Conservation (phyloP, 2,113 vertebrate species). For the Barbus barbus region DNA sequence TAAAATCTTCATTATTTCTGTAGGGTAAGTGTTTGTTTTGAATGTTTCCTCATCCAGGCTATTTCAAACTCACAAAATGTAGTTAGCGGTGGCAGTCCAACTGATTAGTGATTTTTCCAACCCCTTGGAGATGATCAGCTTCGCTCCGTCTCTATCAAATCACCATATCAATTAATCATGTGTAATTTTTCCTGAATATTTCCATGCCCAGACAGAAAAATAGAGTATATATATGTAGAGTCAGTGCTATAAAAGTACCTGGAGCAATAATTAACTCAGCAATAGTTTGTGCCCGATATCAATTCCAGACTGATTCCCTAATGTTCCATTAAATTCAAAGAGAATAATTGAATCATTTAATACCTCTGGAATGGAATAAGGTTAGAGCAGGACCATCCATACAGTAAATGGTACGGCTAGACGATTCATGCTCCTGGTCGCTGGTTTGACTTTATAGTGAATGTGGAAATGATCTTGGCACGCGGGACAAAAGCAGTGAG, state of each 20-base stretch:
- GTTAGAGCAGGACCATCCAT: conserved; percentile 37
- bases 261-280: conserved; percentile 59
- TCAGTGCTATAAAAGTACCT: conserved; percentile 51
- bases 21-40: neutral
- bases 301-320: conserved; percentile 59
- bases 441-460: conserved; percentile 38
- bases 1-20: neutral
- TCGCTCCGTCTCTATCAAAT: conserved; percentile 45
- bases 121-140: conserved; percentile 44
- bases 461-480: conserved; percentile 25
- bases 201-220: conserved; percentile 49
- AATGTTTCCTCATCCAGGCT: neutral
- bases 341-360: conserved; percentile 60
- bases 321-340: conserved; percentile 59
- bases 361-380: conserved; percentile 49
- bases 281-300: conserved; percentile 59
- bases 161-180: conserved; percentile 55
- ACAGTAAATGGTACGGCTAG: conserved; percentile 39
- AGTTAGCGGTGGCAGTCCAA: neutral
- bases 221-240: conserved; percentile 49
- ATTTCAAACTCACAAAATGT: neutral
- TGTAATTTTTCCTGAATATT: conserved; percentile 42
- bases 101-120: conserved; percentile 31
- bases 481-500: conserved; percentile 43
- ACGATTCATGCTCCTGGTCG: conserved; percentile 46